Conservation (phyloP, 2,113 vertebrate species). For the Scalopus aquaticus region DNA sequence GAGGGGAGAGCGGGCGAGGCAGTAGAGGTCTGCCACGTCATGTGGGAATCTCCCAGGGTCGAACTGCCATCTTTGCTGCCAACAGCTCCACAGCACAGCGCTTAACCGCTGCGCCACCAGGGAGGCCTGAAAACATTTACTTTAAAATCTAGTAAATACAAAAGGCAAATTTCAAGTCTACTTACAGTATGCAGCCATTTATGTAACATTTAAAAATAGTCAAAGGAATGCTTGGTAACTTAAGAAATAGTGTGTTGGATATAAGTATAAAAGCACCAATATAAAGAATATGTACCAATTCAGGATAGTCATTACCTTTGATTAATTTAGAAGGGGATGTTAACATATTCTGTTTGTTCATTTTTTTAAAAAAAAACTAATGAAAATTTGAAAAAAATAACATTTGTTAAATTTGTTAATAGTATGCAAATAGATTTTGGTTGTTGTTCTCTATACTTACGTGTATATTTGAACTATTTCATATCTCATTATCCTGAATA, state of each 20-base stretch:
- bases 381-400: neutral
- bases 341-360: neutral
- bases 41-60: too few relatives aligned
- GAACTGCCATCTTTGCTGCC: too few relatives aligned
- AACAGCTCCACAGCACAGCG: too few relatives aligned
- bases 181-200: neutral
- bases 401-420: neutral
- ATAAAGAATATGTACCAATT: neutral
- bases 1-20: too few relatives aligned
- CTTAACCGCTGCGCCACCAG: too few relatives aligned
- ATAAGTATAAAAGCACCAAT: neutral
- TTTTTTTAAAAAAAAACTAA: neutral
- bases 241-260: neutral
- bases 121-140: too few relatives aligned
- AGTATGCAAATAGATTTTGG: neutral
- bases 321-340: neutral
- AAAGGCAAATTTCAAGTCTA: neutral
- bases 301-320: neutral
- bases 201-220: neutral
- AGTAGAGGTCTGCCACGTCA: too few relatives aligned
- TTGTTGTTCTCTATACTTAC: neutral
- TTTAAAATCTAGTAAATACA: neutral
- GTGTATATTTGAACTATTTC: neutral
- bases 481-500: neutral
- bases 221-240: neutral